A percentile compares a stretch with the other conserved stretches of the same genome.
phyloP scores from a whole-genome alignment of 2,113 vertebrate species.

The Saccopteryx bilineata region DNA sequence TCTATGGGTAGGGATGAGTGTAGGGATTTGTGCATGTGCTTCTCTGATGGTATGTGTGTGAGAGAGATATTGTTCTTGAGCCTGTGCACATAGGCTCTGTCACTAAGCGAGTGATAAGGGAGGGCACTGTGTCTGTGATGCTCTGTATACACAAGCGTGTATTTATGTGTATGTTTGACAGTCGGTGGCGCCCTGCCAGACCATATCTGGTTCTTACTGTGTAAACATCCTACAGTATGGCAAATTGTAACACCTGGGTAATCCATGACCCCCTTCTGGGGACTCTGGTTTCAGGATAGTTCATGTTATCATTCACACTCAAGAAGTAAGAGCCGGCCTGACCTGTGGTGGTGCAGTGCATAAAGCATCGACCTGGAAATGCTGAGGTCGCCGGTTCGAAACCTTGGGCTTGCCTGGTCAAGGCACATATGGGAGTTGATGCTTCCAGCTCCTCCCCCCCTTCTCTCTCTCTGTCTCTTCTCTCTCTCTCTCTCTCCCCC shows the following conservation, averaged over 20 bases:
- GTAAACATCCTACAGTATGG: neutral
- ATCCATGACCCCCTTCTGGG: conserved; percentile 6
- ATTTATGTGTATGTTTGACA: neutral
- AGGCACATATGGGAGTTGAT: no score
- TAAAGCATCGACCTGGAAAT: no score
- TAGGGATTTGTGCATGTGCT: conserved; percentile 37
- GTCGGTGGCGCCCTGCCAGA: conserved; percentile 3
- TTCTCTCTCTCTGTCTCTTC: no score
- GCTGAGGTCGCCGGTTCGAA: no score
- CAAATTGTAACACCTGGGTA: conserved; percentile 8
- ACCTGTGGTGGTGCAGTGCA: no score
- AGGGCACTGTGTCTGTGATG: neutral
- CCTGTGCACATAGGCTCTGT: conserved; percentile 29
- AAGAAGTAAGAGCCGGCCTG: neutral
- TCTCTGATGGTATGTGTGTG: neutral
- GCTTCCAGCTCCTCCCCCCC: no score
- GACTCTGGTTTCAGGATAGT: conserved; percentile 28
- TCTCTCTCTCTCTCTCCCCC: no score
- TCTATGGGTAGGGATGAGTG: neutral
- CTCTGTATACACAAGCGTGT: neutral
- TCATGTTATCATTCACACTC: conserved; percentile 38
- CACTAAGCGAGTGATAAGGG: neutral
- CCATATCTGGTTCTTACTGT: conserved; percentile 2
- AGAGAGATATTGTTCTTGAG: conserved; percentile 30
- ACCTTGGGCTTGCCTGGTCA: no score